Evolutionary conservation across 2,888 invertebrate species (phyloP).

Genomic region (Drosophila rellima): DNA sequence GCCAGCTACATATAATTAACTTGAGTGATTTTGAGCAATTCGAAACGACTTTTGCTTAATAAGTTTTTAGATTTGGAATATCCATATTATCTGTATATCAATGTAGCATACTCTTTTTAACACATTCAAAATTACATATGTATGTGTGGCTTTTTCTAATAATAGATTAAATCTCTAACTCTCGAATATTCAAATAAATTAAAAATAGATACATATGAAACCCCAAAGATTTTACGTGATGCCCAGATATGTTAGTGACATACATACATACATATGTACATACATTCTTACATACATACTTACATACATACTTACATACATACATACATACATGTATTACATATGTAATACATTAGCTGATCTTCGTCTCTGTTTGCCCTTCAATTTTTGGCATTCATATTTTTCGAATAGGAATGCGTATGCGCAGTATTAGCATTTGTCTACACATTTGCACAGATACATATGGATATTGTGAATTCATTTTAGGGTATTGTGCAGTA

Average conservation of each 20-base stretch:
- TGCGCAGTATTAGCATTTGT: not conserved
- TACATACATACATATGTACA: not conserved
- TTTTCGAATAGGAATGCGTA: conserved; percentile 1
- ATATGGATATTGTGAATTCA: not conserved
- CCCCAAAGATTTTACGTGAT: conserved; percentile 2
- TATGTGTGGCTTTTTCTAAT: conserved; percentile 8
- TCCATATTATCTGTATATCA: not conserved
- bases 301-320: no score
- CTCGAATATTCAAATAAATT: not conserved
- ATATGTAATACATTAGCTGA: conserved; percentile 12
- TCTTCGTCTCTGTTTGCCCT: conserved; percentile 15
- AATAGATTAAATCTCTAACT: conserved; percentile 16
- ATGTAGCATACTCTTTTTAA: not conserved
- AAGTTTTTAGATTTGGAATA: not conserved
- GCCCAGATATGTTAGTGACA: conserved; percentile 10
- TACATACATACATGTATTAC: no score
- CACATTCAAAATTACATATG: not conserved
- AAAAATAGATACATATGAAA: conserved; percentile 6
- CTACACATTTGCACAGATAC: not conserved
- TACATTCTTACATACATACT: not conserved
- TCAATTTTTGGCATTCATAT: conserved; percentile 30
- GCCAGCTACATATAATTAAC: not conserved
- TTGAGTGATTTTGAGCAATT: not conserved
- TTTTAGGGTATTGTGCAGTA: not conserved
- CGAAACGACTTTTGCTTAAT: not conserved